phyloP scores from a whole-genome alignment of 2,888 invertebrate species.

The Ommatoiulus sabulosus region DNA sequence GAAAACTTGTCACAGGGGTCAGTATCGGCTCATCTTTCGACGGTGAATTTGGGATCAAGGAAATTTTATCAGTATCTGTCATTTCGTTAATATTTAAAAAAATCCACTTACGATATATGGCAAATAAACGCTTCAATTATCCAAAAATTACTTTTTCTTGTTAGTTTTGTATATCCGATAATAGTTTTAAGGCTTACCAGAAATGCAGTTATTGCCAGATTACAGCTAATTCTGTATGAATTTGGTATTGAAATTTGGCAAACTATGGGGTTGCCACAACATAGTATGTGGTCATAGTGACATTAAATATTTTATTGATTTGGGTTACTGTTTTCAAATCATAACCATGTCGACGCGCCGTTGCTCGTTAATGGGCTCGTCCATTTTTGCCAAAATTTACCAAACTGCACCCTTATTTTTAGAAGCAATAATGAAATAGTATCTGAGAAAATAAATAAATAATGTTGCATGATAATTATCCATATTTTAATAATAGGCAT shows the following conservation, averaged over 20 bases:
- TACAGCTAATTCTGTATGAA: slow-evolving; percentile 1
- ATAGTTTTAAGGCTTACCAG: neutral
- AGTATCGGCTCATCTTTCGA: neutral
- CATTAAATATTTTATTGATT: slow-evolving; percentile 24
- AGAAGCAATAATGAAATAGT: neutral
- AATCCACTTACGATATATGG: neutral
- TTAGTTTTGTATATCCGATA: neutral
- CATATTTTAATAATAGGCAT: too few species aligned
- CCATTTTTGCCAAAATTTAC: neutral
- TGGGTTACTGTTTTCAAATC: slow-evolving; percentile 17
- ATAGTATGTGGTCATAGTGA: neutral
- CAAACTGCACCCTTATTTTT: too few species aligned
- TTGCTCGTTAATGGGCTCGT: neutral
- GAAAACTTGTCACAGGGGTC: neutral
- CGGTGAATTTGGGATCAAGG: neutral
- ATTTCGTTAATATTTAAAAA: neutral
- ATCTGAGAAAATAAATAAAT: too few species aligned
- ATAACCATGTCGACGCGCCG: slow-evolving; percentile 20
- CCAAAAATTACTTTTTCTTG: neutral
- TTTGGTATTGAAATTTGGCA: neutral
- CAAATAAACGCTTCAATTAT: too few species aligned
- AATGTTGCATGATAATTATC: too few species aligned
- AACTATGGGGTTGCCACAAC: neutral
- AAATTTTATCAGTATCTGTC: slow-evolving; percentile 16
- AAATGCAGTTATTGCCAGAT: neutral